phyloP scores from a whole-genome alignment of 2,113 vertebrate genomes.

The Cinclus cinclus region DNA sequence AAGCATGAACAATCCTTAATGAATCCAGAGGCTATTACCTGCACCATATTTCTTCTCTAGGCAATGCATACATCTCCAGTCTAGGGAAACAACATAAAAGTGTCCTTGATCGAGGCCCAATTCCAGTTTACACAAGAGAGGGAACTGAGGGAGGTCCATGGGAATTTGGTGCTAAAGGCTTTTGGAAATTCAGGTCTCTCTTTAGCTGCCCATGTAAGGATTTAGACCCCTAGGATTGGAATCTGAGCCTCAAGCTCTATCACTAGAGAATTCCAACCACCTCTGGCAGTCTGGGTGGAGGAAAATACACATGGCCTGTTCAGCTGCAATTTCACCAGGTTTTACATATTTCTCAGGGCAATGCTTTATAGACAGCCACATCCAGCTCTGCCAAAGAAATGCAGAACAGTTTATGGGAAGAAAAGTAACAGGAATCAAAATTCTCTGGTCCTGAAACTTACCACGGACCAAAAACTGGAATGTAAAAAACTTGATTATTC shows the following conservation, averaged over 20 bases:
- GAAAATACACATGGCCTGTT: not conserved
- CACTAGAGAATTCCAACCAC: not conserved
- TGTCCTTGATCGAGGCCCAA: not conserved
- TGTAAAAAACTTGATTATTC: not conserved
- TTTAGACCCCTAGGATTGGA: not conserved
- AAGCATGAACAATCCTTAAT: conserved; percentile 54
- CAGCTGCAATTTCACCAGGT: not conserved
- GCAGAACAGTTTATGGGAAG: not conserved
- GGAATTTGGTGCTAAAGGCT: conserved; percentile 21
- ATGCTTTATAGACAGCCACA: not conserved
- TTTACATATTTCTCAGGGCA: not conserved
- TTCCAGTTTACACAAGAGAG: not conserved
- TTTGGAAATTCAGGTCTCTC: not conserved
- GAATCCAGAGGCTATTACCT: conserved; percentile 42
- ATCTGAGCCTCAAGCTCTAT: not conserved
- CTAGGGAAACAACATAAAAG: not conserved
- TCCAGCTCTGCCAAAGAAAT: not conserved
- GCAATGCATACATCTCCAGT: not conserved
- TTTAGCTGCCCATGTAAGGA: not conserved
- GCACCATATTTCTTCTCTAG: conserved; percentile 36
- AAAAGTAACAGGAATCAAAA: not conserved
- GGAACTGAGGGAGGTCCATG: not conserved
- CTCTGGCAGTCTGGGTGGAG: not conserved
- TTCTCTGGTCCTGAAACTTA: not conserved
- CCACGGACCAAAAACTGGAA: not conserved